These are phyloP conservation scores for Machimus atricapillus DNA, from an alignment of 2,888 invertebrate species.

Conservation along the genomic window DNA sequence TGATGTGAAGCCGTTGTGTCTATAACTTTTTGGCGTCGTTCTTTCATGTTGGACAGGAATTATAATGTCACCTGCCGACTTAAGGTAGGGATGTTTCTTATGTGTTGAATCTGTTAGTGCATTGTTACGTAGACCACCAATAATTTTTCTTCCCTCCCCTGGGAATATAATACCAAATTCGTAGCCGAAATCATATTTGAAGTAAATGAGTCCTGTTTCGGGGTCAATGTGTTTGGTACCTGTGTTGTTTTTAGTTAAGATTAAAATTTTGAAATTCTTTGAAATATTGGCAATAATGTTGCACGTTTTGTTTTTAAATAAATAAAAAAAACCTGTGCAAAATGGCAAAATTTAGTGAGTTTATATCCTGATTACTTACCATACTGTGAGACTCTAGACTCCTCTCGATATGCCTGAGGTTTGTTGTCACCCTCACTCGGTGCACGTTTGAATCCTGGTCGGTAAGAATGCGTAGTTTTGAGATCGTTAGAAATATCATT, in stretches of 20 bases:
- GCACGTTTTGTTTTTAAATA: background rate
- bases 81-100: constrained; percentile 58
- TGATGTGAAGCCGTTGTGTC: constrained; percentile 59
- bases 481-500: constrained; percentile 71
- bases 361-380: constrained; percentile 65
- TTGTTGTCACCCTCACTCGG: constrained; percentile 62
- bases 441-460: constrained; percentile 60
- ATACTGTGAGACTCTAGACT: constrained; percentile 73
- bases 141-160: constrained; percentile 68
- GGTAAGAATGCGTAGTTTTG: constrained; percentile 58
- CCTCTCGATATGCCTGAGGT: constrained; percentile 75
- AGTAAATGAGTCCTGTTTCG: constrained; percentile 78
- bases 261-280: background rate
- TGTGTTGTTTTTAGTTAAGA: constrained; percentile 53
- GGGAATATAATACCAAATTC: constrained; percentile 78
- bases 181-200: constrained; percentile 83
- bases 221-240: constrained; percentile 80
- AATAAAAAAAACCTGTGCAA: background rate
- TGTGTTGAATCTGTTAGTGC: constrained; percentile 39
- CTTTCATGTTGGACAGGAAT: constrained; percentile 74
- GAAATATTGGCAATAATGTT: background rate
- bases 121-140: constrained; percentile 53
- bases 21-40: constrained; percentile 51
- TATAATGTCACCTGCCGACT: constrained; percentile 68
- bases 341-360: background rate